Evolutionary conservation across 92 coral and sea anemone species (phyloP), one percentile per base, ranked within the genome.

Genomic region (Actinostola sp.): DNA sequence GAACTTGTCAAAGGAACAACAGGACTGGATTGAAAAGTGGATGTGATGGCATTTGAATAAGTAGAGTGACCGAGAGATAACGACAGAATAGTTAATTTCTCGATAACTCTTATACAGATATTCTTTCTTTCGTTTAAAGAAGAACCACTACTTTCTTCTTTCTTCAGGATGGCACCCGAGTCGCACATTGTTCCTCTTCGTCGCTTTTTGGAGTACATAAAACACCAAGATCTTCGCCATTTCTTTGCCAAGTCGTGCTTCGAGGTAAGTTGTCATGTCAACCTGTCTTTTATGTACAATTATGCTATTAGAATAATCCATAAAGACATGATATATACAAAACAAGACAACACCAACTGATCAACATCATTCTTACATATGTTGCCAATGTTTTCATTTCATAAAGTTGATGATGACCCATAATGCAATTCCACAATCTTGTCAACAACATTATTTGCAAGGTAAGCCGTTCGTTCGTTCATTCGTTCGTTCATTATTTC

Each of bases 241-340:
- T 94, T 94, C 82, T 94, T 88, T 77, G 92, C 98, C n/a, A 79
- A 85, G 32, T 82, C 97, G 32, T 94, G 98, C 82, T 94, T 94
- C 61, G 76, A 86, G 98, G 98, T 94, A 45, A 17, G 13, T 30
- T 23, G 28, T 49, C 20, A 31, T 68, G 11, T 21, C n/a, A n/a
- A n/a, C n/a, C n/a, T n/a, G 9, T 8, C 10, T 7, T 41, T 41
- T 41, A 7, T 41, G 46, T 41, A 8, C 46, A 41, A 7, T 41
- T 41, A 41, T 41, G 46, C 46, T 7, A n/a, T n/a, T n/a, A n/a
- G n/a, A n/a, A n/a, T n/a, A n/a, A n/a, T n/a, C n/a, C n/a, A n/a
- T n/a, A n/a, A n/a, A n/a, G n/a, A n/a, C n/a, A n/a, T n/a, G n/a
- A n/a, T n/a, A n/a, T n/a, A n/a, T n/a, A n/a, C n/a, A n/a, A n/a